A percentile compares a stretch with the other conserved stretches of the same genome.
Evolutionary conservation across 2,113 vertebrate genomes (phyloP).

Genomic region (Tenebrosternarchus preto): DNA sequence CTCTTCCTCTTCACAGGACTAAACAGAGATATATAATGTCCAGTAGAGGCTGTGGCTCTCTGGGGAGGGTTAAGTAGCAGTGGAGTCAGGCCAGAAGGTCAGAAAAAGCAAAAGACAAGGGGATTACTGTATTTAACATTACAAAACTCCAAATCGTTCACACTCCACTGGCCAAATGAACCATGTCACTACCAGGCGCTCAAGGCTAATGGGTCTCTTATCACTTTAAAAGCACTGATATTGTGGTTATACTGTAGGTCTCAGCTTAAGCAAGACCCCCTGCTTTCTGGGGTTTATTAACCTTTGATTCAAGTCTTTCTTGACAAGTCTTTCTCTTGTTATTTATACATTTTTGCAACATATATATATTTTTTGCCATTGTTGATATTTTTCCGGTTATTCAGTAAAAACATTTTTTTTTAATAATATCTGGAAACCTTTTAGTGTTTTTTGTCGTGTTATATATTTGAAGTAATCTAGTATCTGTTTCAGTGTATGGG

Average conservation of each 20-base stretch:
- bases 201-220: conserved; percentile 63
- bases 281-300: conserved; percentile 18
- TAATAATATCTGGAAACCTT: too few relatives aligned
- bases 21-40: conserved; percentile 67
- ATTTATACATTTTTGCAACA: background rate
- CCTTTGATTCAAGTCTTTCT: background rate
- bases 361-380: too few relatives aligned
- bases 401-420: background rate
- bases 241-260: conserved; percentile 53
- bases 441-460: background rate
- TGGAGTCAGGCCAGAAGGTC: conserved; percentile 70
- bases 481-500: background rate
- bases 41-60: conserved; percentile 61
- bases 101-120: conserved; percentile 74
- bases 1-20: conserved; percentile 64
- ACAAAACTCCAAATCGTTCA: conserved; percentile 65
- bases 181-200: conserved; percentile 61
- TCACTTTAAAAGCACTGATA: conserved; percentile 62
- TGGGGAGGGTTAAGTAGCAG: conserved; percentile 66
- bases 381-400: background rate
- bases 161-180: conserved; percentile 69
- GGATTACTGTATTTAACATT: conserved; percentile 75
- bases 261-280: conserved; percentile 45
- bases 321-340: background rate
- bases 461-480: background rate